Evolutionary conservation across 2,888 invertebrate genomes (phyloP).

Genomic region (Xanthia icteritia): DNA sequence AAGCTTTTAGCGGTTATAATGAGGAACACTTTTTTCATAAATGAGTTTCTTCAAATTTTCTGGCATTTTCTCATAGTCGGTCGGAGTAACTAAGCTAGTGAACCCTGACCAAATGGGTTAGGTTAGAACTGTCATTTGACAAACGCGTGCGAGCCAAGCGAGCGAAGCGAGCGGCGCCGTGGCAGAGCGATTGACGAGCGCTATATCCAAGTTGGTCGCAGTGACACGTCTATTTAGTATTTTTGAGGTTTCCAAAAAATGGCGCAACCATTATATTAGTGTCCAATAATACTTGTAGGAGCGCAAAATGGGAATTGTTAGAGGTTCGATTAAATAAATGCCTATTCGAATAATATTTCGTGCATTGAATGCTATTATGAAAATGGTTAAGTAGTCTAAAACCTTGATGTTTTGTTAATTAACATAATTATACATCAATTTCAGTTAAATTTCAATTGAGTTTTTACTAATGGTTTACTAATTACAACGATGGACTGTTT

Average conservation of each 20-base stretch:
- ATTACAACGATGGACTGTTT: conserved; percentile 1
- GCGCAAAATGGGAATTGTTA: neutral
- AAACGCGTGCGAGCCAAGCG: neutral
- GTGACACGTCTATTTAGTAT: too few relatives aligned
- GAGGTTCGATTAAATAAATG: neutral
- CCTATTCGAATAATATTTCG: neutral
- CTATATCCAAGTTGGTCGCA: neutral
- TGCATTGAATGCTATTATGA: neutral
- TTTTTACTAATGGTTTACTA: conserved; percentile 30
- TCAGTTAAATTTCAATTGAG: conserved; percentile 4
- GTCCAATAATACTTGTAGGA: neutral
- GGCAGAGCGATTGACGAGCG: neutral
- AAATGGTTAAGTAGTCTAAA: neutral
- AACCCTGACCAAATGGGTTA: neutral
- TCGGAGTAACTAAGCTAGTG: neutral
- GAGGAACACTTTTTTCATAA: neutral
- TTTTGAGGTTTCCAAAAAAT: neutral
- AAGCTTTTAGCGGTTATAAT: neutral
- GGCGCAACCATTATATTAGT: neutral
- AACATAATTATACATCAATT: neutral
- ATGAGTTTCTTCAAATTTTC: neutral
- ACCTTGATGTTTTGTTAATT: conserved; percentile 14
- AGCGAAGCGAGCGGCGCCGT: neutral
- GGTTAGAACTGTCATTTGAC: neutral
- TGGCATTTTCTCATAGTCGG: neutral